Evolutionary conservation across 1,140 invertebrate species (phyloP), one percentile per base, ranked within the genome.

Genomic region (Trinorchestia longiramus): DNA sequence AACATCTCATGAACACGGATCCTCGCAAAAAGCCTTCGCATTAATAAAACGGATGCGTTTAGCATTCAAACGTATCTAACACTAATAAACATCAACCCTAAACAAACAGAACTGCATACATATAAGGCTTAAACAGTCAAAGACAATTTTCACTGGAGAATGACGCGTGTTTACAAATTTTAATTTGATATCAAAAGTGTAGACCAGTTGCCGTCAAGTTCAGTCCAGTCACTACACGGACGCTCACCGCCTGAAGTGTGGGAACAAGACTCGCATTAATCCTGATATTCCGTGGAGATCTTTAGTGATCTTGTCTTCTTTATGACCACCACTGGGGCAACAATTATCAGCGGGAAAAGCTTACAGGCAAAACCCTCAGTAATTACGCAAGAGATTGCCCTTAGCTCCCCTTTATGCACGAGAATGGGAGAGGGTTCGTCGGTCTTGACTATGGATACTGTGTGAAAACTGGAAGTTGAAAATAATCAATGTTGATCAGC

Each of bases 281-380:
- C 62, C 62, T 77, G 62, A 77, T 77, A 77, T 77, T 77, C 62
- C 62, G 62, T 77, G 62, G 62, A 77, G 62, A 77, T 77, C 62
- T 77, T 77, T 77, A 77, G 62, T 77, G 62, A 43, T 90, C 88
- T 19, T 90, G 41, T 41, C 88, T 43, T 90, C 41, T 43, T 90
- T 90, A 90, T 17, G 88, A 90, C 88, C 43, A 90, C 88, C 43
- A 90, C 43, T 41, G 88, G 41, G 43, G 43, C 88, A 90, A 43
- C 88, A 94, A 94, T 94, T 44, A 94, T 94, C 92, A 45, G 43
- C 40, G 92, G 44, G 41, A 94, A 94, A 94, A 94, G 92, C 92
- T 44, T 94, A 94, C 41, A 94, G 44, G 44, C 92, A 94, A 94
- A 94, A 94, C 92, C 92, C 92, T 94, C 92, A 40, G 92, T 94